Evolutionary conservation across 2,797 vertebrate species (phyloP).

Genomic region (Channa striata): DNA sequence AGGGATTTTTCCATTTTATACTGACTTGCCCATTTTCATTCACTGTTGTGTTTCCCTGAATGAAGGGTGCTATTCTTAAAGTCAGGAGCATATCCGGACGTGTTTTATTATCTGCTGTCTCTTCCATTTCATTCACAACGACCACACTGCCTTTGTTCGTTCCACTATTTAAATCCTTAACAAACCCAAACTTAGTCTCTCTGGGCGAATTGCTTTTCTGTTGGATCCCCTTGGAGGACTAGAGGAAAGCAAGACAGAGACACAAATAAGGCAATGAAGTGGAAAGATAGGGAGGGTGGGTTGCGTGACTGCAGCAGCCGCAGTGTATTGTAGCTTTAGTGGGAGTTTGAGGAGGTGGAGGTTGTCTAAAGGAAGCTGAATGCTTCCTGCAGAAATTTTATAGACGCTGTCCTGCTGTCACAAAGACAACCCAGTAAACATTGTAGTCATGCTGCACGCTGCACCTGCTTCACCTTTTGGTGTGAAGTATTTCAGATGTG

Average conservation of each 20-base stretch:
- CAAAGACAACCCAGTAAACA: constrained; percentile 17
- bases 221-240: background rate
- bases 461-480: constrained; percentile 33
- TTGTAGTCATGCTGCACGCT: background rate
- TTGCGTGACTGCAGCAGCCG: constrained; percentile 1
- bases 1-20: constrained; percentile 41
- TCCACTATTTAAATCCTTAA: background rate
- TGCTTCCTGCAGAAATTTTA: constrained; percentile 23
- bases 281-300: constrained; percentile 11
- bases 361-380: constrained; percentile 14
- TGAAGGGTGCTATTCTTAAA: constrained; percentile 63
- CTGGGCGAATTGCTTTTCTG: background rate
- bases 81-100: constrained; percentile 34
- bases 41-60: constrained; percentile 31
- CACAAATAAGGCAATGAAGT: constrained; percentile 4
- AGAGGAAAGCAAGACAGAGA: constrained; percentile 2
- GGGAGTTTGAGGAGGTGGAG: background rate
- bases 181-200: constrained; percentile 9
- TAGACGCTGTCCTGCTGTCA: constrained; percentile 21
- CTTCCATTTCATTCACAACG: constrained; percentile 46
- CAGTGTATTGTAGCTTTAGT: constrained; percentile 23
- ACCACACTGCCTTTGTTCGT: constrained; percentile 46
- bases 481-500: constrained; percentile 18
- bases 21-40: background rate
- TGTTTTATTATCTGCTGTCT: constrained; percentile 32